Base-by-base conservation (phyloP, 2,113 vertebrate species). In the Sinocyclocheilus rhinocerous region DNA sequence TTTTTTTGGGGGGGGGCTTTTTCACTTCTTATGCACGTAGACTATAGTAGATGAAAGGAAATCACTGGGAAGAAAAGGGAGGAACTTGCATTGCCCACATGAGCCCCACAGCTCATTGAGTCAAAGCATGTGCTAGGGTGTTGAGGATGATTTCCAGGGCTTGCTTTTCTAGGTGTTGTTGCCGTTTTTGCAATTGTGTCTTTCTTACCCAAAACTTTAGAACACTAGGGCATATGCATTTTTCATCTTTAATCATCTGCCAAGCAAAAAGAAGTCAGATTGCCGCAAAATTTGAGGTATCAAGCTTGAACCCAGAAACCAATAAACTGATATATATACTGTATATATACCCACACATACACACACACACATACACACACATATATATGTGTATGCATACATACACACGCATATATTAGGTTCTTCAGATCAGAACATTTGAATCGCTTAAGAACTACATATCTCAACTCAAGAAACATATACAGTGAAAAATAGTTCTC, bases 91-190 rank as follows among this genome's bases (percentile, higher is more conserved):
- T 72, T 22, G 4, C 69, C 18, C 69, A 22, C 33, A 72, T 5
- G 33, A 72, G 15, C 48, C 72, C 20, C n/a, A 52, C 16, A 76
- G 72, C n/a, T 76, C 72, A 42, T 33, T 16, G 72, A 48, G 72
- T 76, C 42, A 76, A 6, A 11, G 12, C 45, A 55, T 77, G 75
- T 77, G 75, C 22, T 75, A 75, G 5, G 72, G 72, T 77, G 48
- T 52, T 77, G 13, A 77, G 48, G 75, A 77, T 52, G 48, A 11
- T 55, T 77, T 55, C 75, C 75, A 77, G 48, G 45, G 15, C 75
- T 26, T 26, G 42, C 75, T 76, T 55, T 55, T 55, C 52, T 55
- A 55, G 52, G 15, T 48, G 42, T 45, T 39, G 39, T 75, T 75
- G 39, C 39, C 22, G 18, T 7, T 20, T 20, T 57, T 20, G 6